Conservation (phyloP, 2,797 vertebrate species). For the Mormyrops boulengeri region DNA sequence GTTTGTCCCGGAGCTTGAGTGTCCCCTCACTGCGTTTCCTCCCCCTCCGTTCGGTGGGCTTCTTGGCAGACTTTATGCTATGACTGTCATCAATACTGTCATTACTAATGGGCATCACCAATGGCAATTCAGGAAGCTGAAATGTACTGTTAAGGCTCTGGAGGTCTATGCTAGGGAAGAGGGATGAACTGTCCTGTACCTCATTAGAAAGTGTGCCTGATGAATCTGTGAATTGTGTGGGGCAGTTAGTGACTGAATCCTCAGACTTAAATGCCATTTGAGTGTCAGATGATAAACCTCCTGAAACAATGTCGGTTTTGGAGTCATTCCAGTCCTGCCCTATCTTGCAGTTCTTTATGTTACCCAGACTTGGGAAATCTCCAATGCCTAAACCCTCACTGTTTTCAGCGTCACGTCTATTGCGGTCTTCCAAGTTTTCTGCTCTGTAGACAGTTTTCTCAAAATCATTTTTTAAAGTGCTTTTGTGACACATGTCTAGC, state of each 20-base stretch:
- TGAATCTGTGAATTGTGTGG: slow-evolving; percentile 36
- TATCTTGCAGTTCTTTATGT: slow-evolving; percentile 46
- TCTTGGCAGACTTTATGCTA: slow-evolving; percentile 53
- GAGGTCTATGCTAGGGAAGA: slow-evolving; percentile 67
- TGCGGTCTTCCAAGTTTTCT: slow-evolving; percentile 8
- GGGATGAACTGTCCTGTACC: slow-evolving; percentile 44
- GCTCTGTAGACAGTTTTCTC: slow-evolving; percentile 36
- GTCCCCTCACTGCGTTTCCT: slow-evolving; percentile 61
- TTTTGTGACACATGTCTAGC: slow-evolving; percentile 72
- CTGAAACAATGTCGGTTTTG: slow-evolving; percentile 44
- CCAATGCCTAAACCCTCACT: slow-evolving; percentile 42
- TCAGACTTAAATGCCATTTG: slow-evolving; percentile 52
- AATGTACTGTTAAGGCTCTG: slow-evolving; percentile 70
- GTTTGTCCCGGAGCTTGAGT: slow-evolving; percentile 76
- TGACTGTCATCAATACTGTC: slow-evolving; percentile 45
- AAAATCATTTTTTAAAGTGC: slow-evolving; percentile 47
- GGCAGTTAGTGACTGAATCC: slow-evolving; percentile 29
- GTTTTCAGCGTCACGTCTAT: slow-evolving; percentile 40
- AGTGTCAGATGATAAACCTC: slow-evolving; percentile 48
- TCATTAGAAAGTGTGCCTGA: slow-evolving; percentile 39
- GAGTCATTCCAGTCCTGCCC: slow-evolving; percentile 57
- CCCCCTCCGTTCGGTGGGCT: slow-evolving; percentile 53
- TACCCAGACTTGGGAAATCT: slow-evolving; percentile 51
- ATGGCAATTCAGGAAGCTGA: slow-evolving; percentile 67
- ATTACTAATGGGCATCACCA: slow-evolving; percentile 34